Evolutionary conservation across 2,113 vertebrate species (phyloP), one percentile per base, ranked within the genome.

Genomic region (Eulemur rufifrons): DNA sequence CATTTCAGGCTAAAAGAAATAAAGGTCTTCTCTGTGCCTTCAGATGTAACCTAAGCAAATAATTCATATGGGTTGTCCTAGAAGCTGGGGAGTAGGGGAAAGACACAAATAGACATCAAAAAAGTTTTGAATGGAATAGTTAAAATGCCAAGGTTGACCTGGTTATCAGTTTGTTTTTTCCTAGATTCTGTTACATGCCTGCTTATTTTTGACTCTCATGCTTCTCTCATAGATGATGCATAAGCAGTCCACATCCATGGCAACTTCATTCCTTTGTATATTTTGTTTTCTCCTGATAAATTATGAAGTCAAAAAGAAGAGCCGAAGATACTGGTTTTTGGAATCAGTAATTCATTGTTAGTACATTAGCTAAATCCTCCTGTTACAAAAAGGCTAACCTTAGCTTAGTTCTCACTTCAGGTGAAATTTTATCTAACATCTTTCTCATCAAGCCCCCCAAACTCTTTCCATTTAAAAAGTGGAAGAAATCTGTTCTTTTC

Each of bases 81-180:
- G 10, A 93, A 93, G 20, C 64, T 81, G 12, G 9, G 4, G n/a
- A 82, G 12, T 29, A 91, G 39, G 23, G 17, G 7, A 39, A 94
- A 91, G 90, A 91, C 42, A 69, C n/a, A 69, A 91, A 80, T 87
- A 89, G 37, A 76, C 94, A 80, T 90, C 32, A 81, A 78, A 77
- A 71, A 27, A 68, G 37, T 74, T 61, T 59, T 66, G 4, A 94
- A 50, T 89, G 59, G 61, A 91, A 86, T 56, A 63, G 20, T 76
- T 97, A 21, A 93, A 93, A 66, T 85, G 59, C 59, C 59, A 63
- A 29, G 25, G 6, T 56, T 63, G 21, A 27, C 45, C 17, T 37
- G 50, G 12, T 85, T 83, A n/a, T 47, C 74, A 74, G 0, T 81
- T 84, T 84, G 61, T 17, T 82, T 85, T 50, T 64, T 76, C 52